These are phyloP conservation scores for Octonoba sinensis DNA, from an alignment of 2,888 invertebrate genomes.

Conservation along the genomic window DNA sequence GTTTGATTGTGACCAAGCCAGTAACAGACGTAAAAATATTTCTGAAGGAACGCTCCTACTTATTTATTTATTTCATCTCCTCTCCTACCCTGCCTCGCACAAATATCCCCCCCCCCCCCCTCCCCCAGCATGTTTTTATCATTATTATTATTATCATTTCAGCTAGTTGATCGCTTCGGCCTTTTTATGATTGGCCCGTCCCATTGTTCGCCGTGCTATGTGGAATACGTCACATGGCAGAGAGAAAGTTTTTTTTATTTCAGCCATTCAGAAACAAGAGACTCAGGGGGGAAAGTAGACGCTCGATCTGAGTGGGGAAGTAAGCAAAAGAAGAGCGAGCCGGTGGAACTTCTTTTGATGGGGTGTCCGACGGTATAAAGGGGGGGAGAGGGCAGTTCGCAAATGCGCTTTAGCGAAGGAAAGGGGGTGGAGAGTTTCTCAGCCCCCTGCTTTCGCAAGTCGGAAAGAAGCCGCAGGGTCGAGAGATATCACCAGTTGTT, in stretches of 20 bases:
- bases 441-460: constrained; percentile 21
- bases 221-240: constrained; percentile 51
- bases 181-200: constrained; percentile 55
- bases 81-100: constrained; percentile 13
- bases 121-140: constrained; percentile 23
- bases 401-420: constrained; percentile 23
- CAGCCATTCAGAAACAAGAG: constrained; percentile 59
- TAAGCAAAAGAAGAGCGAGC: constrained; percentile 10
- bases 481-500: constrained; percentile 49
- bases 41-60: constrained; percentile 27
- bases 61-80: constrained; percentile 53
- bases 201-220: constrained; percentile 40
- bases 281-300: constrained; percentile 9
- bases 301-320: constrained; percentile 10
- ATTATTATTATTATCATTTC: constrained; percentile 56
- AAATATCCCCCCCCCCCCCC: constrained; percentile 4
- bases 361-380: constrained; percentile 20
- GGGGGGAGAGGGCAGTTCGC: constrained; percentile 20
- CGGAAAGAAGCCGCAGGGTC: constrained; percentile 58
- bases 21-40: constrained; percentile 50
- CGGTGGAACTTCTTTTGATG: constrained; percentile 57
- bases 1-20: constrained; percentile 51
- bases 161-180: constrained; percentile 54
- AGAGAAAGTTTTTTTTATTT: constrained; percentile 18
- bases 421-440: constrained; percentile 6